phyloP scores from a whole-genome alignment of 2,113 vertebrate species.

The Rhegmatorhina hoffmannsi region DNA sequence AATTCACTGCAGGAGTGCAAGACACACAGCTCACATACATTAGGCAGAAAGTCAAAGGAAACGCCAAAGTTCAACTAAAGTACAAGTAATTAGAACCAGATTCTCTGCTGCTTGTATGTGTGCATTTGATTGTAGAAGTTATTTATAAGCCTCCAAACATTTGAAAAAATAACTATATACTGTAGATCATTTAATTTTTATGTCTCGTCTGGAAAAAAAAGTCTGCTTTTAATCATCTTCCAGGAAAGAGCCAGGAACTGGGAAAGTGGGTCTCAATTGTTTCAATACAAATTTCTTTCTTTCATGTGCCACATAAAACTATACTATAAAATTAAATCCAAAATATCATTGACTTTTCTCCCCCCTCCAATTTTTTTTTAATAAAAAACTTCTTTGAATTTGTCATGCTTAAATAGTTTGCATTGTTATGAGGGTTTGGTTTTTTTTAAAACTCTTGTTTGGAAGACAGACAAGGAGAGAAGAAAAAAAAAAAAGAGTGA shows the following conservation, averaged over 20 bases:
- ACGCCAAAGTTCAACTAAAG: conserved; percentile 90
- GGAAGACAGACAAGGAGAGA: conserved; percentile 33
- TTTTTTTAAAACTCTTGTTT: conserved; percentile 21
- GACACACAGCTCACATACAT: conserved; percentile 82
- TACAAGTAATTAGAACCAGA: conserved; percentile 92
- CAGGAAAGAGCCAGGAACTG: conserved; percentile 61
- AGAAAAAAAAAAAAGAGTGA: not conserved
- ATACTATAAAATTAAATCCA: conserved; percentile 60
- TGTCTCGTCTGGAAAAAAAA: conserved; percentile 63
- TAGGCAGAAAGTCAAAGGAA: conserved; percentile 88
- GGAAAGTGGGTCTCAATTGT: conserved; percentile 63
- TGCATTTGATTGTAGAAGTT: conserved; percentile 72
- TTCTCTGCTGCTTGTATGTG: conserved; percentile 65
- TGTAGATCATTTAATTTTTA: conserved; percentile 72
- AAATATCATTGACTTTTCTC: conserved; percentile 25
- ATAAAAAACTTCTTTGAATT: conserved; percentile 55
- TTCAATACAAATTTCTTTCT: conserved; percentile 61
- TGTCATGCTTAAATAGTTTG: conserved; percentile 55
- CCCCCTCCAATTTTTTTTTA: not conserved
- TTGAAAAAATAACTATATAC: conserved; percentile 48
- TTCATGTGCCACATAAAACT: conserved; percentile 68
- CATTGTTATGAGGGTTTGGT: conserved; percentile 42
- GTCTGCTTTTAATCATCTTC: conserved; percentile 80
- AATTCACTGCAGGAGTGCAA: conserved; percentile 80
- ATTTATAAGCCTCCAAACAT: conserved; percentile 78